phyloP scores from a whole-genome alignment of 2,113 vertebrate genomes.

The Myiopsitta monachus region DNA sequence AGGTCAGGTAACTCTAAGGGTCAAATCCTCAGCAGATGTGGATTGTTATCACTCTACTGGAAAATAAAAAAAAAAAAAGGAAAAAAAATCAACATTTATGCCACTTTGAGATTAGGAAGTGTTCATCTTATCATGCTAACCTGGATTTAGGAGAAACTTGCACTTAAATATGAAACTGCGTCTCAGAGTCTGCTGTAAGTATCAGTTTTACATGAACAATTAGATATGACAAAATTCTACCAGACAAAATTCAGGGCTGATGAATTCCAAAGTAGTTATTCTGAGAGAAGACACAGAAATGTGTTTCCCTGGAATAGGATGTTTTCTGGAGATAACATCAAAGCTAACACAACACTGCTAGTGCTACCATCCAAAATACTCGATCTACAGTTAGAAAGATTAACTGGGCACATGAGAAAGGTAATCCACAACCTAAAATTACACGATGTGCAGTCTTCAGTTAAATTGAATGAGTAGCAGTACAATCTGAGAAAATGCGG shows the following conservation, averaged over 20 bases:
- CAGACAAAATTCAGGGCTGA: neutral
- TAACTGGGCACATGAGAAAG: neutral
- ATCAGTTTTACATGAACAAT: neutral
- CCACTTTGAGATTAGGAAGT: neutral
- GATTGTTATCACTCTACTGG: neutral
- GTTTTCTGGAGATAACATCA: neutral
- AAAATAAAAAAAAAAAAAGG: neutral
- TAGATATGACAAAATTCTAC: neutral
- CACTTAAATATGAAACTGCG: conserved; percentile 9
- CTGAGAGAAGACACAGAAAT: neutral
- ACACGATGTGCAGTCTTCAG: neutral
- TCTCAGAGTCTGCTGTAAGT: neutral
- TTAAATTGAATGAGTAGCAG: conserved; percentile 10
- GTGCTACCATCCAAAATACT: neutral
- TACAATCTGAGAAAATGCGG: neutral
- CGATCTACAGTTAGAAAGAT: conserved; percentile 31
- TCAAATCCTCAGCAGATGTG: neutral
- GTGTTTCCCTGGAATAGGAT: neutral
- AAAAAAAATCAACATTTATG: neutral
- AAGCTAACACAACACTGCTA: neutral
- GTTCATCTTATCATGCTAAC: neutral
- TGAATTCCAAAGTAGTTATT: neutral
- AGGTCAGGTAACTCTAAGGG: neutral
- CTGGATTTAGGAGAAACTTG: neutral
- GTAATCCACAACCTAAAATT: conserved; percentile 12